Conservation (phyloP, 2,113 vertebrate species). For the Psephotus haematonotus region DNA sequence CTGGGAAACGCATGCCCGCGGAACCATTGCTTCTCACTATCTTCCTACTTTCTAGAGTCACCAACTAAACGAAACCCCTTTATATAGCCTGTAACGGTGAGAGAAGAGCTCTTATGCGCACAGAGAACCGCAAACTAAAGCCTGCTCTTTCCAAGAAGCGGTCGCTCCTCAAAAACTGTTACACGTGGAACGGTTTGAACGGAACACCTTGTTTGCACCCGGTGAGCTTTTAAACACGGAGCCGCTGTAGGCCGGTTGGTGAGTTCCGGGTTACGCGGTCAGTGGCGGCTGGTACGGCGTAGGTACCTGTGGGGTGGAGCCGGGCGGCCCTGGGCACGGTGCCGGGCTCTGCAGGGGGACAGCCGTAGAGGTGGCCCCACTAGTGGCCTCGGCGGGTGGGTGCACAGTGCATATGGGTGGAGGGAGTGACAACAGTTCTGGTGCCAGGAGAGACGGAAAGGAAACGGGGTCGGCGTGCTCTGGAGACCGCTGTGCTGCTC, state of each 20-base stretch:
- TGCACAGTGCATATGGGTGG: fast-evolving
- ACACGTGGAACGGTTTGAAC: fast-evolving
- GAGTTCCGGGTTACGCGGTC: neutral
- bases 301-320: neutral
- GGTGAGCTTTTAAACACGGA: fast-evolving
- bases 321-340: fast-evolving
- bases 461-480: neutral
- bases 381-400: neutral
- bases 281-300: neutral
- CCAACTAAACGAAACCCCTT: neutral
- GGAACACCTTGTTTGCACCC: neutral
- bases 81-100: fast-evolving
- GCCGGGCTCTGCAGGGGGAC: fast-evolving
- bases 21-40: neutral
- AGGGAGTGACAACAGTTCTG: neutral
- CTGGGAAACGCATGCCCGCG: neutral
- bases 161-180: fast-evolving
- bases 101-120: fast-evolving
- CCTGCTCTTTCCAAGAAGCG: fast-evolving
- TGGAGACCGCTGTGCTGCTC: no score
- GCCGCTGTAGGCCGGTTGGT: neutral
- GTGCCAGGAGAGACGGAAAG: neutral
- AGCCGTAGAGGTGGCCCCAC: fast-evolving
- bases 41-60: fast-evolving
- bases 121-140: fast-evolving